A percentile compares a stretch with the other conserved stretches of the same genome.
Conservation (phyloP, 2,888 invertebrate species). For the Deroplatys truncata region DNA sequence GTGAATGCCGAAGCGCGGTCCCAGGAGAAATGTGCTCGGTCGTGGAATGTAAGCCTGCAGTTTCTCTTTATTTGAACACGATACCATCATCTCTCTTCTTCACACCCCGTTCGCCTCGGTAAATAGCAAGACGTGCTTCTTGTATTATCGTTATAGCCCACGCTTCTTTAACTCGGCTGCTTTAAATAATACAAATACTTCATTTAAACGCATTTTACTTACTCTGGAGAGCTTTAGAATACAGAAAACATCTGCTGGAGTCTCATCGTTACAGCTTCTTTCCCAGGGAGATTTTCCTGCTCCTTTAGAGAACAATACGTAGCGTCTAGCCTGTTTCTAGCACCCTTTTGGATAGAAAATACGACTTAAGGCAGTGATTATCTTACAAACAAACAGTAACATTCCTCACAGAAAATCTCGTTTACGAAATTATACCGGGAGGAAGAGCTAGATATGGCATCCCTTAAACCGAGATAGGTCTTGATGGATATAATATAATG, state of each 20-base stretch:
- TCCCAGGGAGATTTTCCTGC: neutral
- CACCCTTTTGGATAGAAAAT: too few relatives aligned
- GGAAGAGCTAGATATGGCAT: too few relatives aligned
- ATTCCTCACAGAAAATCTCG: too few relatives aligned
- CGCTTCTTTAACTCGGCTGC: neutral
- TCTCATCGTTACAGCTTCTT: neutral
- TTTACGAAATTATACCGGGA: too few relatives aligned
- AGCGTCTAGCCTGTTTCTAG: too few relatives aligned
- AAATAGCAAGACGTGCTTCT: too few relatives aligned
- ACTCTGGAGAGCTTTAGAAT: neutral
- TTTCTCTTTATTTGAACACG: too few relatives aligned
- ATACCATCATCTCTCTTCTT: neutral
- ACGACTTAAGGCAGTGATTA: too few relatives aligned
- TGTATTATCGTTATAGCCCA: neutral
- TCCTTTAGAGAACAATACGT: neutral
- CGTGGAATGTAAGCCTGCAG: too few relatives aligned
- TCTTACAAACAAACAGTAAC: too few relatives aligned
- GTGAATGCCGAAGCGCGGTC: neutral
- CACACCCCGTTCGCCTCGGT: neutral
- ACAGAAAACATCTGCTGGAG: neutral
- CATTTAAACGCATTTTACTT: neutral
- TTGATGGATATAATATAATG: too few relatives aligned
- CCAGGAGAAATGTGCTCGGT: neutral
- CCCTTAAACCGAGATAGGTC: too few relatives aligned
- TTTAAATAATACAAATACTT: neutral